Evolutionary conservation across 92 coral and sea anemone species (phyloP).

Genomic region (Palythoa heliodiscus): DNA sequence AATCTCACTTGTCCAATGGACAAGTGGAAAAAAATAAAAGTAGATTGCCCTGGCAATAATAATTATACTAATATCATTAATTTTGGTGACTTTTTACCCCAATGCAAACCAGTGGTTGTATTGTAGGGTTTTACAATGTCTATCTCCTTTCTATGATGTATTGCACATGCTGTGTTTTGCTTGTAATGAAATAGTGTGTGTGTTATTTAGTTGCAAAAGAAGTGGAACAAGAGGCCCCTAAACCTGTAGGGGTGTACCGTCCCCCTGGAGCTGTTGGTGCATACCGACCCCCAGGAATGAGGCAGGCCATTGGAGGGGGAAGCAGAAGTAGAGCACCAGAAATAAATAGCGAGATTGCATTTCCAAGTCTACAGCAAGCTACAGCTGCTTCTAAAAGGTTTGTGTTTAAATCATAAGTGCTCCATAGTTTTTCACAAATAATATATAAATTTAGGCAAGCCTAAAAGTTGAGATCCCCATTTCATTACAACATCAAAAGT

Average conservation of each 20-base stretch:
- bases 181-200: neutral
- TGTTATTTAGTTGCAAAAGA: slow-evolving; percentile 31
- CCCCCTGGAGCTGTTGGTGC: slow-evolving; percentile 64
- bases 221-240: slow-evolving; percentile 58
- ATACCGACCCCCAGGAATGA: slow-evolving; percentile 90
- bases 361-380: slow-evolving; percentile 87
- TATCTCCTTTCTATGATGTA: too few species aligned
- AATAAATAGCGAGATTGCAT: slow-evolving; percentile 92
- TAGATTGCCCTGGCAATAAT: too few species aligned
- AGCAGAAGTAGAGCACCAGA: slow-evolving; percentile 83
- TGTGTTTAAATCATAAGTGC: neutral
- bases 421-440: neutral
- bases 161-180: neutral
- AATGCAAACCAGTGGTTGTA: too few species aligned
- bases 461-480: too few species aligned
- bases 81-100: too few species aligned
- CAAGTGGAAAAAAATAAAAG: too few species aligned
- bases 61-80: too few species aligned
- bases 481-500: too few species aligned
- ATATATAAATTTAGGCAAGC: neutral
- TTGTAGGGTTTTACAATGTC: too few species aligned
- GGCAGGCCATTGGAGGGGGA: slow-evolving; percentile 71
- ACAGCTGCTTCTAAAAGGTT: slow-evolving; percentile 76
- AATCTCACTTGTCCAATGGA: too few species aligned
- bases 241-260: slow-evolving; percentile 57